A percentile compares a stretch with the other conserved stretches of the same genome.
Evolutionary conservation across 1,140 invertebrate genomes (phyloP).

Genomic region (Saccostrea echinata): DNA sequence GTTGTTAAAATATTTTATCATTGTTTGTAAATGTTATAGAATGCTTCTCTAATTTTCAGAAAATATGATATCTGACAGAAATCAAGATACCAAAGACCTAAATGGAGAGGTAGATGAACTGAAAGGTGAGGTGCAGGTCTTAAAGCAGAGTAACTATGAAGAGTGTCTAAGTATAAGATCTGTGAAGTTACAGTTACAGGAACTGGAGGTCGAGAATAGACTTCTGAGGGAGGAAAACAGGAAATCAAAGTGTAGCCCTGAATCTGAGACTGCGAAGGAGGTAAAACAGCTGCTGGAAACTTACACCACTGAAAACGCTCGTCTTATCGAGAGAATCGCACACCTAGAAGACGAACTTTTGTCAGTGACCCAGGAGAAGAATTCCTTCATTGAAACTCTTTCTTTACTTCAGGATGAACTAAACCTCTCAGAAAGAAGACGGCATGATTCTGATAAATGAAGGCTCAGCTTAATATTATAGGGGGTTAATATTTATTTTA

Average conservation of each 20-base stretch:
- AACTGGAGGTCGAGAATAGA: conserved; percentile 54
- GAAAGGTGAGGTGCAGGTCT: conserved; percentile 12
- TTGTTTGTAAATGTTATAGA: too few relatives aligned
- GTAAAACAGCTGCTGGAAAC: background rate
- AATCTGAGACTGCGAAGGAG: conserved; percentile 9
- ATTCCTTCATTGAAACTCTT: conserved; percentile 71
- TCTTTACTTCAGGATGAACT: conserved; percentile 75
- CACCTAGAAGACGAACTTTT: conserved; percentile 67
- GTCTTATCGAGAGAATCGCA: conserved; percentile 61
- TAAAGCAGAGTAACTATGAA: background rate
- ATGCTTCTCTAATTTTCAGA: background rate
- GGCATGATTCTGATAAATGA: conserved; percentile 24
- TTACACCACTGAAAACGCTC: conserved; percentile 63
- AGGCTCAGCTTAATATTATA: background rate
- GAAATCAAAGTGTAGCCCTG: conserved; percentile 17
- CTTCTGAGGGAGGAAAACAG: conserved; percentile 40
- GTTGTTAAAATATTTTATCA: too few relatives aligned
- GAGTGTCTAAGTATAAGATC: background rate
- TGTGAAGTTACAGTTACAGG: conserved; percentile 35
- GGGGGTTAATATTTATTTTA: background rate
- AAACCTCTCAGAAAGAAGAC: conserved; percentile 64
- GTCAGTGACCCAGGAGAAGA: conserved; percentile 65
- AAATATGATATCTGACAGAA: background rate
- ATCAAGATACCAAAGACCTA: background rate
- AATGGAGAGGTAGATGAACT: background rate